Conservation (phyloP, 1,140 invertebrate genomes). For the Sminthurides bifidus region DNA sequence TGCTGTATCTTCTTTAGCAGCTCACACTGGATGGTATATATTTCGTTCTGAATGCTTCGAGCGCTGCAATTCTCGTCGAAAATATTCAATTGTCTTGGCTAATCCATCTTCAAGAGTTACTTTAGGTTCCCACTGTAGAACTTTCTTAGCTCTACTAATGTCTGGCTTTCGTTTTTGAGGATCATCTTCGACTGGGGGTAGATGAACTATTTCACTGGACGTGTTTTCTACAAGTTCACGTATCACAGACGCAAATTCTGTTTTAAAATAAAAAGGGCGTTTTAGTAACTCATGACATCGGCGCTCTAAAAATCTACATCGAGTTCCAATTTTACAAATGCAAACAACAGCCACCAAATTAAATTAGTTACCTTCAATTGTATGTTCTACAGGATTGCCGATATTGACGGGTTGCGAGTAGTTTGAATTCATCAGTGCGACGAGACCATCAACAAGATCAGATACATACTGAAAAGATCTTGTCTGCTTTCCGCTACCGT, state of each 20-base stretch:
- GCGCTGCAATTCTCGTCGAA: constrained; percentile 68
- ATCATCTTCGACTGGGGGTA: constrained; percentile 83
- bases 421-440: constrained; percentile 87
- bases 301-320: too few species aligned
- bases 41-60: constrained; percentile 36
- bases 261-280: too few species aligned
- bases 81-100: constrained; percentile 80
- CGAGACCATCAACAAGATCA: constrained; percentile 90
- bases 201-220: constrained; percentile 66
- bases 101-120: constrained; percentile 68
- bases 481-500: constrained; percentile 91
- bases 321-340: too few species aligned
- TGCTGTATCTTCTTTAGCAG: too few species aligned
- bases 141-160: constrained; percentile 72
- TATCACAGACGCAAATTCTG: constrained; percentile 90
- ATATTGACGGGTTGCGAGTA: constrained; percentile 88
- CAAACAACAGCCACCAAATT: too few species aligned
- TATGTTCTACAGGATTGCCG: constrained; percentile 96
- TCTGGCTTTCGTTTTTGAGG: constrained; percentile 87
- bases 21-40: constrained; percentile 32
- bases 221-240: constrained; percentile 66
- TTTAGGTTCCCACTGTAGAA: constrained; percentile 79
- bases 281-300: too few species aligned
- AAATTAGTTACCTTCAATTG: constrained; percentile 71
- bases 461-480: constrained; percentile 97